Percentiles rank a stretch among this genome's conserved stretches.
Conservation (phyloP, 1,140 invertebrate genomes). For the Trichonephila clavata region DNA sequence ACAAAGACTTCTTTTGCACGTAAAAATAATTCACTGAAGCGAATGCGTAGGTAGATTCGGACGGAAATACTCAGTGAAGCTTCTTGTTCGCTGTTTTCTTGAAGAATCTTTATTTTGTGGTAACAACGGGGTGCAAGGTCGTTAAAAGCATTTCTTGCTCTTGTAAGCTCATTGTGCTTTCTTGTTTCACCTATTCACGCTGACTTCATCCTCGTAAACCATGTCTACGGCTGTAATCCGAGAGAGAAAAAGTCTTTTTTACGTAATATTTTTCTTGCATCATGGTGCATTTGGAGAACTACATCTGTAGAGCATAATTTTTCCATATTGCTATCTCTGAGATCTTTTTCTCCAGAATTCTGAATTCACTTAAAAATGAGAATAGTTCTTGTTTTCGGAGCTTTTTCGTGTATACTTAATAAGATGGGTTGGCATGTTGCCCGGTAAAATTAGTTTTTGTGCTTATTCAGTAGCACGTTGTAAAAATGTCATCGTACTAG, state of each 20-base stretch:
- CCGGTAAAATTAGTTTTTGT: no score
- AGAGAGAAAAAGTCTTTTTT: not conserved
- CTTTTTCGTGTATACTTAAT: no score
- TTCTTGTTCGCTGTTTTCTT: conserved; percentile 3
- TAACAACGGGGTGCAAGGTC: conserved; percentile 39
- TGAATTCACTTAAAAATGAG: no score
- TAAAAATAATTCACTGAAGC: conserved; percentile 19
- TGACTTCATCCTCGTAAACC: conserved; percentile 10
- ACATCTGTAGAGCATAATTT: not conserved
- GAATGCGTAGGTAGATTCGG: not conserved
- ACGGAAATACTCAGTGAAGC: conserved; percentile 26
- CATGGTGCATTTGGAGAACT: not conserved
- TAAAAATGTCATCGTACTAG: no score
- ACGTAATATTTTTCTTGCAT: not conserved
- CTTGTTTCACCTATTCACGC: conserved; percentile 53
- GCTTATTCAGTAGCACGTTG: no score
- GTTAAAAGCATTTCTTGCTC: not conserved
- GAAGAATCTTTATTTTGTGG: not conserved
- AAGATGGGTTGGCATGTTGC: no score
- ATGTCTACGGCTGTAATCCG: not conserved
- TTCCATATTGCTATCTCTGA: not conserved
- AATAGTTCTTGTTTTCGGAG: no score
- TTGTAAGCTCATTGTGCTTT: not conserved
- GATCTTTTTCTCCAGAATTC: not conserved
- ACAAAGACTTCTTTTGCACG: conserved; percentile 10